Evolutionary conservation across 2,113 vertebrate species (phyloP).

Genomic region (Hylia prasina): DNA sequence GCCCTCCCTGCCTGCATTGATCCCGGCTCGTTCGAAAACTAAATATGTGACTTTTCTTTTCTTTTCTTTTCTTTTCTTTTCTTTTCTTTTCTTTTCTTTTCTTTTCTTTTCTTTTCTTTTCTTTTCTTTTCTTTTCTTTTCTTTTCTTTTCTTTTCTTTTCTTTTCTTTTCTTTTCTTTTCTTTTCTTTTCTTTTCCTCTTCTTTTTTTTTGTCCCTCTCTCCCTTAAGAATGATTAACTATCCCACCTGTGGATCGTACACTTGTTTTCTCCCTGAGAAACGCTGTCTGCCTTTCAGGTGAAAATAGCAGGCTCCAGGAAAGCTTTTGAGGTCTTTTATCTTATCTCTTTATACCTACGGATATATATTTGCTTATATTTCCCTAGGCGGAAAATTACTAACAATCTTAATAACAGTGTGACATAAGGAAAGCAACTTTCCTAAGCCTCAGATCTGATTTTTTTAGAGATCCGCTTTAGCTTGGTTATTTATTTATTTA

Average conservation of each 20-base stretch:
- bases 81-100: too few species aligned
- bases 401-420: background rate
- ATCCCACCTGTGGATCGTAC: conserved; percentile 34
- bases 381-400: background rate
- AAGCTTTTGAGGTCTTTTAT: background rate
- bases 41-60: background rate
- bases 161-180: background rate
- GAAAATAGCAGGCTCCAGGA: background rate
- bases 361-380: conserved; percentile 15
- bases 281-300: background rate
- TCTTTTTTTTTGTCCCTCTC: accelerated
- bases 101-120: too few species aligned
- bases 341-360: background rate
- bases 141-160: accelerated
- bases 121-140: accelerated
- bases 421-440: background rate
- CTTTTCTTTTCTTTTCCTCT: accelerated
- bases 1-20: accelerated
- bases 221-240: background rate
- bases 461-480: background rate
- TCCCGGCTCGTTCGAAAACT: background rate
- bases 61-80: too few species aligned
- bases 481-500: background rate
- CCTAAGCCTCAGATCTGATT: background rate
- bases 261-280: conserved; percentile 16